Percentiles rank a stretch among this genome's conserved stretches.
These are phyloP conservation scores for Tetraodon nigroviridis DNA, from an alignment of 2,113 vertebrate genomes.

Conservation along the genomic window DNA sequence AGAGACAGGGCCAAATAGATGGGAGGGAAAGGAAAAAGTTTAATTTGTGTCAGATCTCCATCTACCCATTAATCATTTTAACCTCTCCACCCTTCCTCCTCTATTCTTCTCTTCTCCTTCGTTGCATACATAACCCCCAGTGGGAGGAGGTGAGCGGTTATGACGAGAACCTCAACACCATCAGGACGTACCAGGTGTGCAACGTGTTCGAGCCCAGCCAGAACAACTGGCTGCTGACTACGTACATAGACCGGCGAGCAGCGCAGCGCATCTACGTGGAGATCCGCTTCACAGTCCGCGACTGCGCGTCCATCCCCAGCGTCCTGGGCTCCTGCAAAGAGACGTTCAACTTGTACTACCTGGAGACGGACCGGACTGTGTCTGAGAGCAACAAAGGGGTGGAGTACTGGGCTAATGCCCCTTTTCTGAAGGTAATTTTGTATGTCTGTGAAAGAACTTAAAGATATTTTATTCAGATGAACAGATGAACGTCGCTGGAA, in stretches of 20 bases:
- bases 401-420: constrained; percentile 89
- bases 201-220: constrained; percentile 98
- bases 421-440: constrained; percentile 85
- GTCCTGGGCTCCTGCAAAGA: constrained; percentile 98
- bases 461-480: too few species aligned
- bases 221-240: constrained; percentile 99
- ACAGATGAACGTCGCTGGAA: too few species aligned
- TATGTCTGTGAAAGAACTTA: too few species aligned
- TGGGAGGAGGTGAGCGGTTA: constrained; percentile 98
- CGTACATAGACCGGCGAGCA: constrained; percentile 86
- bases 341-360: constrained; percentile 98
- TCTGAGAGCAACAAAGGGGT: constrained; percentile 85
- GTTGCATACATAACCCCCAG: constrained; percentile 55
- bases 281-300: constrained; percentile 96
- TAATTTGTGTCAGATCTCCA: constrained; percentile 64
- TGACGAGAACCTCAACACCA: constrained; percentile 95
- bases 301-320: constrained; percentile 96
- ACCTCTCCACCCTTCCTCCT: constrained; percentile 17
- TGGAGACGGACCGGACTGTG: constrained; percentile 87
- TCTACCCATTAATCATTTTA: constrained; percentile 71
- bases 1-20: constrained; percentile 13
- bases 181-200: constrained; percentile 97
- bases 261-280: constrained; percentile 95
- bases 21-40: constrained; percentile 42
- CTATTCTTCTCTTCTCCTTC: constrained; percentile 10